These are phyloP conservation scores for Craseonycteris thonglongyai DNA, from an alignment of 2,113 vertebrate genomes.

Conservation along the genomic window DNA sequence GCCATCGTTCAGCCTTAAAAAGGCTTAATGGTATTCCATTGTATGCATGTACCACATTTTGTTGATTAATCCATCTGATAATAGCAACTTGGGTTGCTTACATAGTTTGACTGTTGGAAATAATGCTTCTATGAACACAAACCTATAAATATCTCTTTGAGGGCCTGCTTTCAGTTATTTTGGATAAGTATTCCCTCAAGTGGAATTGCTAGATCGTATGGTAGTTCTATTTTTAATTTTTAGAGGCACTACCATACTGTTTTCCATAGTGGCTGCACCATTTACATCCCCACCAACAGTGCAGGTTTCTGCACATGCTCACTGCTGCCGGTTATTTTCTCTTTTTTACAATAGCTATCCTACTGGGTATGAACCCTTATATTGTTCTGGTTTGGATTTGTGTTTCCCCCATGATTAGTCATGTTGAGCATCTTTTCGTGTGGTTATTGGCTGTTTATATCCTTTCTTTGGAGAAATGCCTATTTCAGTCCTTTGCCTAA, in stretches of 20 bases:
- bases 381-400: neutral
- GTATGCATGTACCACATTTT: neutral
- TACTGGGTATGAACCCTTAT: neutral
- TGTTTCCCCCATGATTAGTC: neutral
- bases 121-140: neutral
- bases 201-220: neutral
- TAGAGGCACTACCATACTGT: neutral
- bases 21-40: neutral
- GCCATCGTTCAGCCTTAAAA: neutral
- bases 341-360: neutral
- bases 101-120: neutral
- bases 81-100: neutral
- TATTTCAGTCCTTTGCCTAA: neutral
- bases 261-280: neutral
- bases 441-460: neutral
- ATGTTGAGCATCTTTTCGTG: neutral
- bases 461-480: neutral
- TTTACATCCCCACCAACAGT: neutral
- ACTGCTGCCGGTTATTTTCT: neutral
- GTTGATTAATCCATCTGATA: neutral
- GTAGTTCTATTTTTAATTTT: neutral
- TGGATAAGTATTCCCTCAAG: neutral
- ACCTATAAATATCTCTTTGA: neutral
- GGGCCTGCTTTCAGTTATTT: neutral
- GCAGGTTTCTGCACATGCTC: accelerated